These are phyloP conservation scores for Eustalomyia histrio DNA, from an alignment of 2,888 invertebrate genomes.

Conservation along the genomic window DNA sequence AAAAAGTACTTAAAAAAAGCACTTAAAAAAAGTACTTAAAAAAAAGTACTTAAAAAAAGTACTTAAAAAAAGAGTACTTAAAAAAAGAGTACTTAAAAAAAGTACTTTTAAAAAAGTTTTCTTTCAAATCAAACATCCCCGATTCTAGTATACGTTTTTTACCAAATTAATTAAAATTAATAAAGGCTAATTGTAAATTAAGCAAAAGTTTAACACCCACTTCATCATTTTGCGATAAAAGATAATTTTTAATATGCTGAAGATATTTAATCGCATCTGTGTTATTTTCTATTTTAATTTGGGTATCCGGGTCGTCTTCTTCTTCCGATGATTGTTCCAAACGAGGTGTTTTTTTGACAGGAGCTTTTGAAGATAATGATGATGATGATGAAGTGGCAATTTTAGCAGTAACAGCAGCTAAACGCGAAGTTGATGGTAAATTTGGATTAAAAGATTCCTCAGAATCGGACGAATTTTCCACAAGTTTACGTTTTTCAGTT, in stretches of 20 bases:
- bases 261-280: slow-evolving; percentile 2
- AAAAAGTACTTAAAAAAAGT: no score
- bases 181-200: background rate
- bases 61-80: no score
- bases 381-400: background rate
- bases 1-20: no score
- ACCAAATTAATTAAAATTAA: background rate
- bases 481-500: background rate
- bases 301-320: no score
- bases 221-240: background rate
- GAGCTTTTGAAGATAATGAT: background rate
- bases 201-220: background rate
- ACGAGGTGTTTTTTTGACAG: background rate
- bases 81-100: no score
- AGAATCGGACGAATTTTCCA: background rate
- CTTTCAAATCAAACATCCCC: no score
- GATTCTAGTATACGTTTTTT: no score
- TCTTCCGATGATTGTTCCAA: background rate
- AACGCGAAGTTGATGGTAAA: slow-evolving; percentile 25
- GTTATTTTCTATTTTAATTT: background rate
- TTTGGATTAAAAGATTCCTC: background rate
- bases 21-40: no score
- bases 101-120: no score
- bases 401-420: background rate
- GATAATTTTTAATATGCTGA: background rate